Base-by-base conservation (phyloP, 2,113 vertebrate genomes). In the Ahaetulla prasina region DNA sequence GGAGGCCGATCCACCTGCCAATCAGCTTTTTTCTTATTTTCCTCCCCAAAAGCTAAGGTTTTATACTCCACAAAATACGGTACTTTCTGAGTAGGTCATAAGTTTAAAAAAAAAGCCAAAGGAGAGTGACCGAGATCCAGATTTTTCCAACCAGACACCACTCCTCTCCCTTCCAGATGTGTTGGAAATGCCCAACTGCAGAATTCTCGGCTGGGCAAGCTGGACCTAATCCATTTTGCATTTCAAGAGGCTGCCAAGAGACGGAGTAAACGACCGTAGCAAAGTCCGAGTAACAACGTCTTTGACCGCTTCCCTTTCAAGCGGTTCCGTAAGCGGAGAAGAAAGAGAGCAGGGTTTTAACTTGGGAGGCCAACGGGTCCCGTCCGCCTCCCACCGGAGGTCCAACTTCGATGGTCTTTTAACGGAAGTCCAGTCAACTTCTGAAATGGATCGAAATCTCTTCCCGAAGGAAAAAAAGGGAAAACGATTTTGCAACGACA, bases 401-500 rank as follows among this genome's bases (percentile, higher is more conserved):
- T 55, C 45, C n/a, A 52, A 52, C 23, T n/a, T 8, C 27, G 35
- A 10, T 45, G 8, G 35, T 14, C 85, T 18, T 22, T 11, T n/a
- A n/a, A 50, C 16, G 2, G 18, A 16, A 35, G 23, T 3, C 6
- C n/a, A 3, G 1, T 7, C 20, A 1, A 1, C 8, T 16, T 50
- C 6, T 22, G 1, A 35, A 35, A 25, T 1, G 1, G 16, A 47
- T 52, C 47, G 30, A 22, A 16, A n/a, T 49, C 11, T 3, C 22
- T 35, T 12, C 0, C 2, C 25, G 5, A 4, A 14, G 20, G 2
- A 5, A 20, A 43, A 43, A 74, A n/a, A 49, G 2, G 4, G 2
- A 10, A 68, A 22, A 49, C 0, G 74, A 80, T 91, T 89, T 2
- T 45, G 23, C 1, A 11, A 88, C 0, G 0, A 1, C 0, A 4